Base-by-base conservation (phyloP, 2,113 vertebrate genomes). In the Callipepla californica region DNA sequence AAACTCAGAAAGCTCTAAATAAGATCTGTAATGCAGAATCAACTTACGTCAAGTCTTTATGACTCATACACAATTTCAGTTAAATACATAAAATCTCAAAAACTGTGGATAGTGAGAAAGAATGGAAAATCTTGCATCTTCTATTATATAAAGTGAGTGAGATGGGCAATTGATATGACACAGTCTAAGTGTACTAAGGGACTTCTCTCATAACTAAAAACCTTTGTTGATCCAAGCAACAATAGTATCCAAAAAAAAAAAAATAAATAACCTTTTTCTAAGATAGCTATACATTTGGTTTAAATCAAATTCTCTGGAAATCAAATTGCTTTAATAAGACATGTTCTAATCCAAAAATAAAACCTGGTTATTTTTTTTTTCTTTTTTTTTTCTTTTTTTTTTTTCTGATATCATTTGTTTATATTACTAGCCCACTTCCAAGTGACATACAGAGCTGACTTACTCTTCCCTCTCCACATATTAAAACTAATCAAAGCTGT, bases 301-400 rank as follows among this genome's bases (percentile, higher is more conserved):
- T 53, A 69, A 79, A 73, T 2, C 20, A 58, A 53, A 22, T 82
- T 82, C 11, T 44, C 36, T 81, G 26, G 30, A 87, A 87, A 94
- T 1, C 6, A 42, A 91, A 28, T 28, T 86, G 34, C 23, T 85
- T 47, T 48, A 86, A 20, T 67, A 53, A 77, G 4, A 67, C 6
- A 32, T 26, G 10, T 0, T 6, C 15, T 62, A 69, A 82, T 42
- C 3, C 21, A 6, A 44, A 59, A 70, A 67, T 53, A 63, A 48
- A 23, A 38, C 1, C 9, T 62, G 30, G 9, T 10, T 40, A 40
- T 40, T 40, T 40, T 11, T 13, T 59, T 59, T 3, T 36, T 36
- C 23, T 16, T 61, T 3, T 1, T 2, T 40, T 40, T 11, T 11
- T 13, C 34, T 59, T 3, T 36, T 36, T 16, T 61, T 3, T 1